Conservation (phyloP, 2,113 vertebrate genomes). For the Perccottus glenii region DNA sequence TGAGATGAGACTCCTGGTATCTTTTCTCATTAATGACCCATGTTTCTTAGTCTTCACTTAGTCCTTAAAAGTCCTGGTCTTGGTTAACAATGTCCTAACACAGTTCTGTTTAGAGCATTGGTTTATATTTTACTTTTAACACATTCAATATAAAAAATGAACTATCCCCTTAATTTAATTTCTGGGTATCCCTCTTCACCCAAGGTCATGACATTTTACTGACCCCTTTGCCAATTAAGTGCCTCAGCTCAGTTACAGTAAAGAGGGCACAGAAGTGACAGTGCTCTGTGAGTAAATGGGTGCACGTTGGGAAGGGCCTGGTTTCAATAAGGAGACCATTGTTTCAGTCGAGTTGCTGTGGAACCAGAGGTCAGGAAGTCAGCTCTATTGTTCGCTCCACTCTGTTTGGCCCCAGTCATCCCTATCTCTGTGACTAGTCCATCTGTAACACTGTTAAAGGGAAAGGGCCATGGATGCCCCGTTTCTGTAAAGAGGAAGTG, state of each 20-base stretch:
- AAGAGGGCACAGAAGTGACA: conserved; percentile 48
- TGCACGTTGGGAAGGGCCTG: conserved; percentile 57
- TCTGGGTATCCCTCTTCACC: background rate
- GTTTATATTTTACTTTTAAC: too few species aligned
- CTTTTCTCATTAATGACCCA: too few species aligned
- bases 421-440: conserved; percentile 24
- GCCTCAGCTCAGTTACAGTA: conserved; percentile 45
- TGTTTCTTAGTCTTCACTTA: too few species aligned
- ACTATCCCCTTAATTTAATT: too few species aligned
- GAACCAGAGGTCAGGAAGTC: conserved; percentile 76
- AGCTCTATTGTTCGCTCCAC: conserved; percentile 68
- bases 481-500: conserved; percentile 54
- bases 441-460: conserved; percentile 29
- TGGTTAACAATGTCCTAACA: too few species aligned
- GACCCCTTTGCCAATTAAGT: conserved; percentile 32
- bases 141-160: too few species aligned
- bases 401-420: conserved; percentile 55
- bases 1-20: too few species aligned
- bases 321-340: conserved; percentile 73
- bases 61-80: too few species aligned
- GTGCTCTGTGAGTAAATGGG: conserved; percentile 58
- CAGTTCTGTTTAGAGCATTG: too few species aligned
- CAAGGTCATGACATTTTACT: conserved; percentile 19
- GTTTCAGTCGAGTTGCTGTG: conserved; percentile 64
- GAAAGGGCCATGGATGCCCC: conserved; percentile 3